phyloP scores from a whole-genome alignment of 2,113 vertebrate species.

The Opisthocomus hoazin region DNA sequence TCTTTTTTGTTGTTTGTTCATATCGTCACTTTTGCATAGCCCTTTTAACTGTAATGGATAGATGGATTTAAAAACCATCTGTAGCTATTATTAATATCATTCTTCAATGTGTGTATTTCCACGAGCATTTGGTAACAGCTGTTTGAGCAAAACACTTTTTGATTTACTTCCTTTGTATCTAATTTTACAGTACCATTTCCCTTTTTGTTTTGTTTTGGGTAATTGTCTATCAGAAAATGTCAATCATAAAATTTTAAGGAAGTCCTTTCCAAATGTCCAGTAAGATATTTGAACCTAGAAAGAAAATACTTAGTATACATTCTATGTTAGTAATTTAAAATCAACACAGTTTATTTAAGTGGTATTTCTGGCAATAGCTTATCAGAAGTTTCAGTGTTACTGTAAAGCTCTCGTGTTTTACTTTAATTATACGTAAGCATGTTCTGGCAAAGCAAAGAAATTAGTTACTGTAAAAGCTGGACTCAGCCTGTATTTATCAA shows the following conservation, averaged over 20 bases:
- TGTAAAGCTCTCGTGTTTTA: not conserved
- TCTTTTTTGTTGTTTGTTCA: not conserved
- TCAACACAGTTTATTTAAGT: not conserved
- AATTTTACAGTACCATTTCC: not conserved
- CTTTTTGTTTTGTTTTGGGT: not conserved
- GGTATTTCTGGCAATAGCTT: not conserved
- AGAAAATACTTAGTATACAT: not conserved
- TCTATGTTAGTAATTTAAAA: not conserved
- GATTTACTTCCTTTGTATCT: not conserved
- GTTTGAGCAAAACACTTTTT: not conserved
- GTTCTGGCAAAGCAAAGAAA: not conserved
- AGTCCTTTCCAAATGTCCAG: not conserved
- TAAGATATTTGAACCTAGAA: not conserved
- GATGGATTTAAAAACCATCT: constrained; percentile 31
- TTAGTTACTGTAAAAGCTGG: not conserved
- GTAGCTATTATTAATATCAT: constrained; percentile 34
- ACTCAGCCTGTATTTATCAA: not conserved
- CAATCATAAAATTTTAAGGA: not conserved
- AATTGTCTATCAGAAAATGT: not conserved
- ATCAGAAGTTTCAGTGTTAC: not conserved
- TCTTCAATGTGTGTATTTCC: not conserved
- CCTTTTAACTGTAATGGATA: not conserved
- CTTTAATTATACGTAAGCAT: not conserved
- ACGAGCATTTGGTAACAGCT: constrained; percentile 21
- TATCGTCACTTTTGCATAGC: not conserved